Conservation (phyloP, 2,888 invertebrate genomes). For the Drosophila stalkeri region DNA sequence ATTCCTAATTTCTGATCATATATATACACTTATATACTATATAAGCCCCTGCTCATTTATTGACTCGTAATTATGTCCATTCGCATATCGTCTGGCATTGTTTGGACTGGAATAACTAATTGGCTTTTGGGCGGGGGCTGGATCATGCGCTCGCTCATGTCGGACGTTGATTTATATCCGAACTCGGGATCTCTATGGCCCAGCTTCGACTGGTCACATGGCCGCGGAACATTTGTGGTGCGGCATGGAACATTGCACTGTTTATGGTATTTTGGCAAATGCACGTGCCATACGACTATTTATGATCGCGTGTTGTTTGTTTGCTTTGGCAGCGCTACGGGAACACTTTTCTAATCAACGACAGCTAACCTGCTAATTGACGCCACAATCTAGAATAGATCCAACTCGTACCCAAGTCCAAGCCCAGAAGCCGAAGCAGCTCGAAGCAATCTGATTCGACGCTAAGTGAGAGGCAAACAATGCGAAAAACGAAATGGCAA, state of each 20-base stretch:
- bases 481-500: constrained; percentile 17
- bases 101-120: constrained; percentile 55
- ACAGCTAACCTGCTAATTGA: constrained; percentile 48
- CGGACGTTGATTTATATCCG: constrained; percentile 19
- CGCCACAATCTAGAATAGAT: constrained; percentile 27
- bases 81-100: constrained; percentile 31
- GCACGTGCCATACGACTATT: constrained; percentile 55
- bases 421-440: not conserved
- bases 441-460: constrained; percentile 13
- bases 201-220: constrained; percentile 27
- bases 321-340: constrained; percentile 27
- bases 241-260: constrained; percentile 3
- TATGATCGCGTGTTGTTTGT: constrained; percentile 63
- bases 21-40: not conserved
- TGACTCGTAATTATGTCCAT: constrained; percentile 36
- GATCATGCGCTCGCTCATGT: constrained; percentile 7
- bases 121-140: constrained; percentile 14
- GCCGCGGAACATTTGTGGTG: not conserved
- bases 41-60: not conserved
- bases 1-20: not conserved
- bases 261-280: constrained; percentile 27
- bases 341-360: constrained; percentile 38
- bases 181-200: constrained; percentile 39
- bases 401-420: not conserved
- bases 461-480: constrained; percentile 34